A percentile compares a stretch with the other conserved stretches of the same genome.
Conservation (phyloP, 23 tunicate species). For the Trididemnum miniatum region DNA sequence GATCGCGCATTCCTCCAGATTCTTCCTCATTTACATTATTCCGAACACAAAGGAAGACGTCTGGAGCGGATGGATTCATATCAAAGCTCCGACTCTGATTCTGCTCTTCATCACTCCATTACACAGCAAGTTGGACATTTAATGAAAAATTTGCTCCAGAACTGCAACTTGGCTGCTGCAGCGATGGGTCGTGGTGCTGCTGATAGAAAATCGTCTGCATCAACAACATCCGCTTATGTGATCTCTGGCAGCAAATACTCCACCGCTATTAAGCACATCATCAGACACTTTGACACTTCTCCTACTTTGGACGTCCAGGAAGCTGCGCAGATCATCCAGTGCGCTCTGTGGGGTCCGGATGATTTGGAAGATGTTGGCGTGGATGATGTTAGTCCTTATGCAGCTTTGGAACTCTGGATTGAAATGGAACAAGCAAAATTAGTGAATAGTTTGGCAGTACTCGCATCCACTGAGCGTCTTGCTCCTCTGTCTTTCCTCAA, state of each 20-base stretch:
- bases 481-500: constrained; percentile 51
- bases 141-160: constrained; percentile 44
- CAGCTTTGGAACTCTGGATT: constrained; percentile 77
- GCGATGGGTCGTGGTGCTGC: constrained; percentile 7
- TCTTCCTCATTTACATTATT: constrained; percentile 65
- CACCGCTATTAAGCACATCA: constrained; percentile 60
- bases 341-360: constrained; percentile 95
- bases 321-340: constrained; percentile 63
- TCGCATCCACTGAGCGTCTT: constrained; percentile 52
- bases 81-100: constrained; percentile 63
- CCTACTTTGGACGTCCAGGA: constrained; percentile 45
- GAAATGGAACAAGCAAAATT: constrained; percentile 93
- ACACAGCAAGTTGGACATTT: constrained; percentile 53
- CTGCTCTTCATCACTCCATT: constrained; percentile 15
- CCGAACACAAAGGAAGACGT: constrained; percentile 33
- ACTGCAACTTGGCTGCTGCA: constrained; percentile 14
- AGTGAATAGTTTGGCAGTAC: constrained; percentile 82
- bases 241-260: constrained; percentile 64
- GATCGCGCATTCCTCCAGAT: constrained; percentile 69
- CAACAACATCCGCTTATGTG: constrained; percentile 42
- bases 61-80: constrained; percentile 30
- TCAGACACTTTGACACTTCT: constrained; percentile 38
- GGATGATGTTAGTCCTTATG: constrained; percentile 60
- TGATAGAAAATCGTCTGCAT: constrained; percentile 39
- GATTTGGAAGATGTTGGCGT: constrained; percentile 61